These are phyloP conservation scores for Vannuccia rotundouncinata DNA, from an alignment of 2,888 invertebrate genomes.

Conservation along the genomic window DNA sequence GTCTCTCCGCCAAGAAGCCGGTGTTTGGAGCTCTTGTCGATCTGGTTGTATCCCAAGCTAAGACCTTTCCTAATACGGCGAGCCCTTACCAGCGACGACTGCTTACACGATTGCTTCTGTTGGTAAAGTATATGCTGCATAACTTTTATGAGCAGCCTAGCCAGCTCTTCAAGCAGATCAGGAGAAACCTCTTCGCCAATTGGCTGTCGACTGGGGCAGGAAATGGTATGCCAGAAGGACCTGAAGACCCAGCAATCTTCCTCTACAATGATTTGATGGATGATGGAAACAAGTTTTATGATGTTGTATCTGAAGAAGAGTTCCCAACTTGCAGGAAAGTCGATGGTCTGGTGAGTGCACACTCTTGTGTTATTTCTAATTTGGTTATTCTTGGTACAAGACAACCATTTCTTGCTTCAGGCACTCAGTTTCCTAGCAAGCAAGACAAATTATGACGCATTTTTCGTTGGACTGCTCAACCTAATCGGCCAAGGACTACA, in stretches of 20 bases:
- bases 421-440: neutral
- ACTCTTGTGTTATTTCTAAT: no score
- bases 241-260: neutral
- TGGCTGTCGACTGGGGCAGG: neutral
- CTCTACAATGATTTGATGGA: neutral
- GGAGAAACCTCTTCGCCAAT: neutral
- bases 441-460: constrained; percentile 16
- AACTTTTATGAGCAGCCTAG: constrained; percentile 88
- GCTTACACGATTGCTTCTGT: constrained; percentile 67
- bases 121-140: constrained; percentile 87
- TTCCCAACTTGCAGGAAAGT: neutral
- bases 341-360: neutral
- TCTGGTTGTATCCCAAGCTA: neutral
- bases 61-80: neutral
- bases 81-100: constrained; percentile 44
- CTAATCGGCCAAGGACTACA: neutral
- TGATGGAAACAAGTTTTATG: neutral
- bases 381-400: no score
- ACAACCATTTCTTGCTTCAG: no score
- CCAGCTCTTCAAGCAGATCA: constrained; percentile 73
- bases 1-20: neutral
- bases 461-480: constrained; percentile 10
- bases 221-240: neutral
- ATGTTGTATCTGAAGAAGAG: neutral
- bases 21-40: neutral